Conservation (phyloP, 2,888 invertebrate genomes). For the Amblyjoppa fuscipennis region DNA sequence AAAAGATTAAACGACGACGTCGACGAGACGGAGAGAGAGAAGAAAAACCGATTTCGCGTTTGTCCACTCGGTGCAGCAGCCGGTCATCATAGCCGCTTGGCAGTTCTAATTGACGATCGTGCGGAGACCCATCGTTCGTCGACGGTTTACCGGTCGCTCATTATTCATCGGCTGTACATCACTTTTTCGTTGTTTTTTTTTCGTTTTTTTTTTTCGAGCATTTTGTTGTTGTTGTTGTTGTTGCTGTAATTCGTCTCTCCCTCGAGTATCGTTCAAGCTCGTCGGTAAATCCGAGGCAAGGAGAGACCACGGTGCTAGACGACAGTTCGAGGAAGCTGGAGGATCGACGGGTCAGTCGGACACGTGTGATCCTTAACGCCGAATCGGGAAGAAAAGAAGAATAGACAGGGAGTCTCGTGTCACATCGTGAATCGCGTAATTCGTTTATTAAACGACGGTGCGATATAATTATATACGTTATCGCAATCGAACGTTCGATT, state of each 20-base stretch:
- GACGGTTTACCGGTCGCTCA: slow-evolving; percentile 28
- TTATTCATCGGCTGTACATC: slow-evolving; percentile 13
- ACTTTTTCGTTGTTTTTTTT: not conserved
- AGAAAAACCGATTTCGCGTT: slow-evolving; percentile 50
- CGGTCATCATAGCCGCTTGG: slow-evolving; percentile 23
- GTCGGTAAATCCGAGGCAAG: not conserved
- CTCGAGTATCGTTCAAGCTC: not conserved
- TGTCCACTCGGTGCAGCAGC: slow-evolving; percentile 55
- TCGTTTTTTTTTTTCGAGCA: not conserved
- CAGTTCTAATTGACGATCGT: slow-evolving; percentile 67
- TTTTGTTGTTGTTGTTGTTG: too few relatives aligned
- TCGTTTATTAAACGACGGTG: slow-evolving; percentile 31
- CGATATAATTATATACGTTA: slow-evolving; percentile 24
- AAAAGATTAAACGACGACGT: not conserved
- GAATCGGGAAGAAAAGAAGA: slow-evolving; percentile 4
- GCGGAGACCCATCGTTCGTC: slow-evolving; percentile 50
- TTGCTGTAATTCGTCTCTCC: not conserved
- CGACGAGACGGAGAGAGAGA: not conserved
- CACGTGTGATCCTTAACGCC: slow-evolving; percentile 11
- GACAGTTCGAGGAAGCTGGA: not conserved
- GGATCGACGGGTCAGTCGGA: not conserved
- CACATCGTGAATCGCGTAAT: slow-evolving; percentile 44
- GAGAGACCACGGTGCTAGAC: not conserved
- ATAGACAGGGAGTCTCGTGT: slow-evolving; percentile 49
- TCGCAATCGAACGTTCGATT: slow-evolving; percentile 8